Percentiles rank a stretch among this genome's conserved stretches.
Evolutionary conservation across 1,140 invertebrate genomes (phyloP).

Genomic region (Mamestra configurata): DNA sequence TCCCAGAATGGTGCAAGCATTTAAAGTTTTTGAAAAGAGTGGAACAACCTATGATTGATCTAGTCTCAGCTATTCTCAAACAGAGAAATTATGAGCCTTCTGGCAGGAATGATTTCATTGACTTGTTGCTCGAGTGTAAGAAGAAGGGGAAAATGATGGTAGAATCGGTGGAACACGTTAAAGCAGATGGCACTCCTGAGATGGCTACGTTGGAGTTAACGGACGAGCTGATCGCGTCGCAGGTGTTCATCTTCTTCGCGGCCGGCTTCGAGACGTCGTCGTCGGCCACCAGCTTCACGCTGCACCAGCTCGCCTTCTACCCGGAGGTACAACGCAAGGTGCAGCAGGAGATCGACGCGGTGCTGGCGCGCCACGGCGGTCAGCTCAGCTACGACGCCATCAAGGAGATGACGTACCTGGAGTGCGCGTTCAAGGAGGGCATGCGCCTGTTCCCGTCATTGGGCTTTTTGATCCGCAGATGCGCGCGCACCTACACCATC

Average conservation of each 20-base stretch:
- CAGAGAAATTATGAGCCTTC: slow-evolving; percentile 61
- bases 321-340: slow-evolving; percentile 88
- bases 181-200: slow-evolving; percentile 61
- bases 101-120: slow-evolving; percentile 87
- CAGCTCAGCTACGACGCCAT: slow-evolving; percentile 79
- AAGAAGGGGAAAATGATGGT: slow-evolving; percentile 69
- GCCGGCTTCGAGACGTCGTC: slow-evolving; percentile 89
- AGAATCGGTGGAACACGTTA: slow-evolving; percentile 79
- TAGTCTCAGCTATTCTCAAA: slow-evolving; percentile 59
- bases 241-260: slow-evolving; percentile 88
- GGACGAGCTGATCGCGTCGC: slow-evolving; percentile 78
- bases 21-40: slow-evolving; percentile 52
- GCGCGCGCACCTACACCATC: slow-evolving; percentile 80
- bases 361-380: slow-evolving; percentile 71
- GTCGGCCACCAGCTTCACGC: slow-evolving; percentile 83
- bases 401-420: slow-evolving; percentile 81
- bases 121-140: slow-evolving; percentile 87
- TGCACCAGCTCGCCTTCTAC: slow-evolving; percentile 88
- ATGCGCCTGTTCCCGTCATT: slow-evolving; percentile 83
- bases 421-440: slow-evolving; percentile 81
- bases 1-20: slow-evolving; percentile 62
- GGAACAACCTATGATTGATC: slow-evolving; percentile 52
- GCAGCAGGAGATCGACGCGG: slow-evolving; percentile 87
- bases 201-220: slow-evolving; percentile 60
- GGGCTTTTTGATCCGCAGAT: slow-evolving; percentile 75